A percentile compares a stretch with the other conserved stretches of the same genome.
Evolutionary conservation across 2,888 invertebrate genomes (phyloP).

Genomic region (Xestia ashworthii): DNA sequence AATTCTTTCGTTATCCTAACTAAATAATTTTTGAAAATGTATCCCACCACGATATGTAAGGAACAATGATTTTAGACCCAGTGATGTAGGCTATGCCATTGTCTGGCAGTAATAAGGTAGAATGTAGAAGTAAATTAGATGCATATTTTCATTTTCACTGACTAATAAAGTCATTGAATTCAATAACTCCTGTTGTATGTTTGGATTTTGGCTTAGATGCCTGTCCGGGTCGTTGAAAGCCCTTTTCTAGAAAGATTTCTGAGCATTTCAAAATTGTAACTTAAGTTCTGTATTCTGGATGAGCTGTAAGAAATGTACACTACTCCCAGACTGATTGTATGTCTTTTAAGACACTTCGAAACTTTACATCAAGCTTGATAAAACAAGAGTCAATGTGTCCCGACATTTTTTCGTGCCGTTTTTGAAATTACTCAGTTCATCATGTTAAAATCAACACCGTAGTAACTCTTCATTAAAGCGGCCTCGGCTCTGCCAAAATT

Average conservation of each 20-base stretch:
- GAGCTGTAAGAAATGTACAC: background rate
- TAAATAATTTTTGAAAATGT: no score
- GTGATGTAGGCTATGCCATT: background rate
- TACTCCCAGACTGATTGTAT: background rate
- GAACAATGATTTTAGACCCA: background rate
- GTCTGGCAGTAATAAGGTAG: background rate
- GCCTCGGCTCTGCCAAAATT: constrained; percentile 74
- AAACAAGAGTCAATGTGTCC: constrained; percentile 61
- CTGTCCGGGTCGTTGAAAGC: no score
- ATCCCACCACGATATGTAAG: background rate
- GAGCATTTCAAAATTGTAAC: background rate
- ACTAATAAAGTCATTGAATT: background rate
- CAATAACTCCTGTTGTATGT: background rate
- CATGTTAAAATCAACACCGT: constrained; percentile 85
- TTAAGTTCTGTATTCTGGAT: background rate
- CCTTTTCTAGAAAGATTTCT: background rate
- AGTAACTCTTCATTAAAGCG: constrained; percentile 81
- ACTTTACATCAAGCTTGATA: background rate
- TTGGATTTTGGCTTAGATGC: background rate
- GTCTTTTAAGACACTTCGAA: background rate
- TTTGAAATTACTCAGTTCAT: constrained; percentile 79
- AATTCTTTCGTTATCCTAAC: background rate
- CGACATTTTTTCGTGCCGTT: constrained; percentile 66
- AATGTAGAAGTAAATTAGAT: background rate
- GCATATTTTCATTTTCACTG: background rate